These are phyloP conservation scores for Anoplopoma fimbria DNA, from an alignment of 2,113 vertebrate genomes.

Conservation along the genomic window DNA sequence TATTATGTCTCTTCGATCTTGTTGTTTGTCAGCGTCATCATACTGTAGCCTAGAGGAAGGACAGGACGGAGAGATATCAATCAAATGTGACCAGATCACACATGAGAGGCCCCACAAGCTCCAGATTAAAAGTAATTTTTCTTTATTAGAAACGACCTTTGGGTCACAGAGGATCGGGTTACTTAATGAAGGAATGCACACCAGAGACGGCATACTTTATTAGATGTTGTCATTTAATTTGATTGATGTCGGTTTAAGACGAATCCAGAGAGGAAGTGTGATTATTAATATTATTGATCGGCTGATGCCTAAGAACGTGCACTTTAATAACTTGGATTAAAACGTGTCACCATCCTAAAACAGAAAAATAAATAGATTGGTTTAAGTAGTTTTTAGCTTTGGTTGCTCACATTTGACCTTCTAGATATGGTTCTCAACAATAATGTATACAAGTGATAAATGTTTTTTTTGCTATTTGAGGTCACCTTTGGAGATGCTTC, in stretches of 20 bases:
- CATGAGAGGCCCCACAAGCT: background rate
- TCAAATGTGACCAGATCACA: conserved; percentile 24
- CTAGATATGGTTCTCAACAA: background rate
- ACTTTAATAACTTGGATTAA: conserved; percentile 3
- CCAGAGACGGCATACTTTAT: conserved; percentile 21
- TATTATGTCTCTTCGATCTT: background rate
- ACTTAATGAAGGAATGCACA: conserved; percentile 28
- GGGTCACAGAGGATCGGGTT: background rate
- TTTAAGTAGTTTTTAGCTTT: background rate
- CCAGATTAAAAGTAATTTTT: conserved; percentile 28
- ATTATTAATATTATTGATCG: conserved; percentile 36
- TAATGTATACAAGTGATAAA: background rate
- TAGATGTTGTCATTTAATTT: conserved; percentile 17
- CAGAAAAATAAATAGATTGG: background rate
- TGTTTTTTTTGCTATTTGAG: background rate
- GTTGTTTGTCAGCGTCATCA: background rate
- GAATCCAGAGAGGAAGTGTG: conserved; percentile 9
- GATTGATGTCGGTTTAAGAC: conserved; percentile 12
- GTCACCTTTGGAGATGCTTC: background rate
- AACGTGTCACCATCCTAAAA: background rate
- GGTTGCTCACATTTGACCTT: background rate
- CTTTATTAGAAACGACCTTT: conserved; percentile 44
- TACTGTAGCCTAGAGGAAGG: background rate
- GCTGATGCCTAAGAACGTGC: background rate
- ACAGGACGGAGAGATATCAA: conserved; percentile 16